Evolutionary conservation across 2,888 invertebrate species (phyloP), one percentile per base, ranked within the genome.

Genomic region (Halictus quadricinctus): DNA sequence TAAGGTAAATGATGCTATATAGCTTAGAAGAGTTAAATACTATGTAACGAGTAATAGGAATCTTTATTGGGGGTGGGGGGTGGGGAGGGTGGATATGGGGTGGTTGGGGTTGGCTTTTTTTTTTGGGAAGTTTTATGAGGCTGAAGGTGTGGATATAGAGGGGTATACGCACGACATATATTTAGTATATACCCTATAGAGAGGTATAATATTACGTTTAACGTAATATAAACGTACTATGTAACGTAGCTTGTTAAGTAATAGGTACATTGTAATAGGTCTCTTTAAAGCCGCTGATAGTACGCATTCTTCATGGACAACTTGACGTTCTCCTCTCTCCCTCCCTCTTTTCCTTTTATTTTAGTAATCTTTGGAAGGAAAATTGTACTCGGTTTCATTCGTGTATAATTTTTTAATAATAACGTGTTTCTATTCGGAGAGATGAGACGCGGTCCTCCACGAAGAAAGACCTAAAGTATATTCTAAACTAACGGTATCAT

Each of bases 11-110:
- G 91, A 92, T 93, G 92, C 93, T 93, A 94, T 91, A 85, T 93
- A 93, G 93, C 92, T 92, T 93, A 93, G 91, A 93, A 93, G 92
- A 93, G 92, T 93, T 93, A 93, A 93, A 91, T 93, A 93, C 93
- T 93, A 93, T 90, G 81, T 88, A 92, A 93, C 92, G 92, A 92
- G 91, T 93, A 93, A 79, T 81, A 73, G 84, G 66, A 72, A 41
- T 64, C 13, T 29, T 41, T 60, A 12, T 41, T 58, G n/a, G 8
- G n/a, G 36, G 3, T 10, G 8, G n/a, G 43, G 70, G n/a, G n/a
- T 5, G 10, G 5, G 29, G 12, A 5, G n/a, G 60, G 90, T 41
- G 69, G 41, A 25, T 64, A 1, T 29, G 8, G 21, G 54, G 15
- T 54, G 18, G 6, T 7, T 54, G 4, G 64, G 64, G 15, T 29